Evolutionary conservation across 2,113 vertebrate genomes (phyloP), one percentile per base, ranked within the genome.

Genomic region (Eira barbara): DNA sequence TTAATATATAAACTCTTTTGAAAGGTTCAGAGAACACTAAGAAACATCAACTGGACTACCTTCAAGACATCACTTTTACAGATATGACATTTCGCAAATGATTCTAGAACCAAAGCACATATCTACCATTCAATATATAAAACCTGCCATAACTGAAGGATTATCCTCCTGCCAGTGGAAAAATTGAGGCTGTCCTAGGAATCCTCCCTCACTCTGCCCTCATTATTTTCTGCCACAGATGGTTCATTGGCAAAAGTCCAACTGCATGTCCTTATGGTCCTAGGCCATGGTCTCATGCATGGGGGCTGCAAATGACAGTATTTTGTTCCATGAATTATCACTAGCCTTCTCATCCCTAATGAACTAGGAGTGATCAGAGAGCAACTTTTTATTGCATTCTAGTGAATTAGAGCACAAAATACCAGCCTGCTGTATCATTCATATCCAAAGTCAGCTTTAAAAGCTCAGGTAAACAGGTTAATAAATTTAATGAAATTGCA

Each of bases 401-500:
- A 15, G 47, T 89, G 74, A 61, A 52, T 59, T 39, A 36, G 47
- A 13, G 4, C 23, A 49, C 42, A 90, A 61, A 84, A 47, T 49
- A 55, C 4, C 34, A 42, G 21, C 6, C 69, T 87, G 12, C 17
- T 88, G 3, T 34, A 39, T 52, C 3, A 0, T 73, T 95, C 31
- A 74, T 25, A 42, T 20, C 31, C n/a, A 25, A 96, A 71, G 45
- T 25, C 74, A 81, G 25, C 29, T 82, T 94, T 94, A 67, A 97
- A 86, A 94, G 7, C 61, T 18, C 45, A 90, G 59, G 89, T 78
- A 96, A 95, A 88, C 11, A 91, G 69, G 42, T 96, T 52, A 96
- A 78, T 96, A 92, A 95, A 92, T 73, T 87, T 95, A 92, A 97
- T 47, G 45, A 76, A 95, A 92, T 87, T 78, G 36, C 15, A 84